These are phyloP conservation scores for Amyelois transitella DNA, from an alignment of 1,140 invertebrate genomes.

Conservation along the genomic window DNA sequence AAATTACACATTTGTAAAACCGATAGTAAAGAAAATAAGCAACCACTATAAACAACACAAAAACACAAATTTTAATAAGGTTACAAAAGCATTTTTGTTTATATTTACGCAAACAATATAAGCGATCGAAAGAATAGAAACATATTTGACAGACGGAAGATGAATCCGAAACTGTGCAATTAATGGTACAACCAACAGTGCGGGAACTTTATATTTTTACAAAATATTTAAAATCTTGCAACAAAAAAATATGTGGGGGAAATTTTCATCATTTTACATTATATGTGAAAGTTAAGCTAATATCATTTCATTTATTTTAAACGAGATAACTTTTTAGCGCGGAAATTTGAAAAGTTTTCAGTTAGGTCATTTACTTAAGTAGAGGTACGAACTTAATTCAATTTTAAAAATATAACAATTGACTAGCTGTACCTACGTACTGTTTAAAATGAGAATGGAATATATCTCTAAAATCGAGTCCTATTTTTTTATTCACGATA, in stretches of 20 bases:
- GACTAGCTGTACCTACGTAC: no score
- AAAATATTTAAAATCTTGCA: no score
- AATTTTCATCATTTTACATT: no score
- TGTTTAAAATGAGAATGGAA: no score
- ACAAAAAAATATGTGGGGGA: no score
- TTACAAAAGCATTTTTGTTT: slow-evolving; percentile 28
- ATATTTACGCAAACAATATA: slow-evolving; percentile 39
- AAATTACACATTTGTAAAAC: slow-evolving; percentile 18
- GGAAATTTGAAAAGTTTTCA: not conserved
- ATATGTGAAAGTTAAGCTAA: no score
- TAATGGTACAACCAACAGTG: slow-evolving; percentile 13
- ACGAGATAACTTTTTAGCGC: slow-evolving; percentile 3
- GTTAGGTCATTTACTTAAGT: no score
- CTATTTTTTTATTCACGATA: no score
- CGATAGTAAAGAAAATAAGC: slow-evolving; percentile 11
- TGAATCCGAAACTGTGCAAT: slow-evolving; percentile 25
- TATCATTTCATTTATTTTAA: no score
- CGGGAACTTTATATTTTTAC: slow-evolving; percentile 28
- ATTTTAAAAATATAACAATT: no score
- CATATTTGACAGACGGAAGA: slow-evolving; percentile 43
- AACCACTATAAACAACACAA: slow-evolving; percentile 14
- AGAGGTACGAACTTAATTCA: no score
- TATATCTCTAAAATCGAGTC: no score
- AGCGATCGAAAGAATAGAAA: slow-evolving; percentile 37
- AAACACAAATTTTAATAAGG: slow-evolving; percentile 15